These are phyloP conservation scores for Polydesmus complanatus DNA, from an alignment of 2,888 invertebrate species.

Conservation along the genomic window DNA sequence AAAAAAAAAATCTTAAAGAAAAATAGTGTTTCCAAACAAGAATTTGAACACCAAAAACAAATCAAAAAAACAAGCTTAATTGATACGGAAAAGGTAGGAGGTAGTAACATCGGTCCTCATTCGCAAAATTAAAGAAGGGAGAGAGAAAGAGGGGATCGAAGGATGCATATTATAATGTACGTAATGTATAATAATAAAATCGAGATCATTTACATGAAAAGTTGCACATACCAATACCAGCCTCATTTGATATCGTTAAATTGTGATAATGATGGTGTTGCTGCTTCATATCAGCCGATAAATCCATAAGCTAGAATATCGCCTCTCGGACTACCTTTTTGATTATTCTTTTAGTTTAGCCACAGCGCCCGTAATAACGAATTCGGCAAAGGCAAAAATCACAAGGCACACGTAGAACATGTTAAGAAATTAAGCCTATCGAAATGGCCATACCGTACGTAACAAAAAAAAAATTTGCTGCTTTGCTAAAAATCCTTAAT, in stretches of 20 bases:
- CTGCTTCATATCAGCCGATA: neutral
- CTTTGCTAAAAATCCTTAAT: neutral
- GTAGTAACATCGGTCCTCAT: no score
- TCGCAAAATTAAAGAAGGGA: no score
- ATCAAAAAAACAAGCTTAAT: no score
- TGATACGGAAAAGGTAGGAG: no score
- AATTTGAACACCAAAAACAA: no score
- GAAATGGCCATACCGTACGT: neutral
- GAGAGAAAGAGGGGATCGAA: no score
- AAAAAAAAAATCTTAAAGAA: no score
- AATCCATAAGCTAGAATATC: neutral
- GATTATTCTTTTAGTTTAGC: neutral
- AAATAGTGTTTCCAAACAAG: no score
- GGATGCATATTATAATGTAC: no score
- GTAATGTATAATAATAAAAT: no score
- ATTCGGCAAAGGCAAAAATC: neutral
- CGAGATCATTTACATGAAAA: no score
- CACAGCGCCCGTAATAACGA: neutral
- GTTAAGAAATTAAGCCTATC: neutral
- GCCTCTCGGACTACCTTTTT: neutral
- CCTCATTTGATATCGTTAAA: conserved; percentile 4
- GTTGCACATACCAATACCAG: conserved; percentile 9
- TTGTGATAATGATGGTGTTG: neutral
- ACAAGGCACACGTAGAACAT: neutral
- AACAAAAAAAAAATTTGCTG: neutral